Evolutionary conservation across 2,113 vertebrate genomes (phyloP), one percentile per base, ranked within the genome.

Genomic region (Mus pahari): DNA sequence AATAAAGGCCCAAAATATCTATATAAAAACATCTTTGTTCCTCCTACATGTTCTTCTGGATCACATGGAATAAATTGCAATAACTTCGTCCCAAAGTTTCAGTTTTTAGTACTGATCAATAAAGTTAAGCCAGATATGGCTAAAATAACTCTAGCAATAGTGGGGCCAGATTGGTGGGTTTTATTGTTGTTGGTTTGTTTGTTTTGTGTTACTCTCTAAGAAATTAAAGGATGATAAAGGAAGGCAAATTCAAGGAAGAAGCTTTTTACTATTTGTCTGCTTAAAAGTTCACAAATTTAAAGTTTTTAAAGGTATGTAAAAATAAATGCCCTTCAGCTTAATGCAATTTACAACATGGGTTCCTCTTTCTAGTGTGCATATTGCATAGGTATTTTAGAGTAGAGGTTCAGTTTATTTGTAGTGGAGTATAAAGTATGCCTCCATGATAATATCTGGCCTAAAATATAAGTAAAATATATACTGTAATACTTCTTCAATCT

Each of bases 291-390:
- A 91, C 60, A 91, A 95, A 94, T 93, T 58, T 97, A 53, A 96
- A 92, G 75, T 45, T 82, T 94, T 96, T 90, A 94, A 94, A 96
- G 96, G n/a, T 64, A 88, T 88, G 53, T 92, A 86, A 96, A 98
- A 96, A 96, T 96, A 97, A 95, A 94, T 88, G 90, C 39, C 96
- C 91, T 97, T 96, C 95, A 94, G 24, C 71, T 88, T 62, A 92
- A 86, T 75, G 33, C 36, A 86, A 17, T 91, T 60, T 79, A 58
- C 81, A 90, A 62, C 64, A 90, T 68, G 81, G 12, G 66, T 66
- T 53, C 39, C 50, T 87, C 36, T 6, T 90, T 95, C 81, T 62
- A 60, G 86, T 4, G 12, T 94, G 39, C 48, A 84, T 73, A 74
- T 42, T 87, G 33, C 36, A 11, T 87, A 89, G 5, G 14, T 75